These are phyloP conservation scores for Erannis defoliaria DNA, from an alignment of 2,888 invertebrate species.

Conservation along the genomic window DNA sequence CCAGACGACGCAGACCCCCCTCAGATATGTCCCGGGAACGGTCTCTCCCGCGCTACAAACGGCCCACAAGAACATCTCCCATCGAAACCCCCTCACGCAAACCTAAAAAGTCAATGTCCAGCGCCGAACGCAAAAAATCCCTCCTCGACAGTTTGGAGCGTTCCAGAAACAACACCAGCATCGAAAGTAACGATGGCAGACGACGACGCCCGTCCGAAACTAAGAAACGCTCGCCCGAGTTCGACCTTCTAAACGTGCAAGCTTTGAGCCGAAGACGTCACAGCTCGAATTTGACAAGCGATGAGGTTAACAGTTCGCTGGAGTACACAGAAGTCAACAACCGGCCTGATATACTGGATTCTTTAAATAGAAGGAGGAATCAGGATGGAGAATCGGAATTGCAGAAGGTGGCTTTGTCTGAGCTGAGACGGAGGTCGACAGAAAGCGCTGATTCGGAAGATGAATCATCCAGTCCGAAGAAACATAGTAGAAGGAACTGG, in stretches of 20 bases:
- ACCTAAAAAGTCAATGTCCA: slow-evolving; percentile 83
- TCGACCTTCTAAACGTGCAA: slow-evolving; percentile 78
- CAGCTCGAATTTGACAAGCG: slow-evolving; percentile 82
- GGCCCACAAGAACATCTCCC: slow-evolving; percentile 72
- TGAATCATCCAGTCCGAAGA: slow-evolving; percentile 73
- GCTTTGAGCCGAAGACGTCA: slow-evolving; percentile 76
- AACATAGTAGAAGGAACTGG: slow-evolving; percentile 69
- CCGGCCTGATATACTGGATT: slow-evolving; percentile 80
- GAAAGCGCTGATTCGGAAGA: slow-evolving; percentile 77
- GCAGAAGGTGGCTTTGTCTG: slow-evolving; percentile 75
- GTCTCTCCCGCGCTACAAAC: slow-evolving; percentile 73
- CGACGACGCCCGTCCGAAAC: slow-evolving; percentile 75
- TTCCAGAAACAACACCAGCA: slow-evolving; percentile 80
- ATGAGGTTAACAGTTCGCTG: slow-evolving; percentile 80
- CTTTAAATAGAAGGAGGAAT: slow-evolving; percentile 68
- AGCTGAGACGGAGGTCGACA: slow-evolving; percentile 76
- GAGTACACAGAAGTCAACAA: slow-evolving; percentile 83
- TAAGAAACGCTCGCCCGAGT: slow-evolving; percentile 79
- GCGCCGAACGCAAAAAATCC: slow-evolving; percentile 81
- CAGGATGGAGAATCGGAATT: slow-evolving; percentile 71
- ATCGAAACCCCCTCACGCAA: slow-evolving; percentile 74
- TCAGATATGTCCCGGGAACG: slow-evolving; percentile 70
- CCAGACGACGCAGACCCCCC: slow-evolving; percentile 75
- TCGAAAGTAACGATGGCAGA: slow-evolving; percentile 79
- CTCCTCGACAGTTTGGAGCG: slow-evolving; percentile 81